Evolutionary conservation across 1,140 invertebrate genomes (phyloP), one percentile per base, ranked within the genome.

Genomic region (Drosophila tsacasi): DNA sequence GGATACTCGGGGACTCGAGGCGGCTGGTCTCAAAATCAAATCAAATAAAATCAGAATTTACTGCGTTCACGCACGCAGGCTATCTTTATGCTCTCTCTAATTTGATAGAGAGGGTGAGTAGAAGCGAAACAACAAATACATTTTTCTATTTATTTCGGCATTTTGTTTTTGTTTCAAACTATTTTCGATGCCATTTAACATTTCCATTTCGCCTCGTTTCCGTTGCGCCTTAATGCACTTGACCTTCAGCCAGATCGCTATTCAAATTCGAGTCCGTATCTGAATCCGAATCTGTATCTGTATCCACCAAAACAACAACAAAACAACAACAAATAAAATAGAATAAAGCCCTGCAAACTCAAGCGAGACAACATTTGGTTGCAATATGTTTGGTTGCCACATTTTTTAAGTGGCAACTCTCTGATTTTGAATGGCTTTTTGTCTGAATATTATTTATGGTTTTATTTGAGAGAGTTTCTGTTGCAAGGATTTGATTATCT

Each of bases 141-240:
- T 59, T 50, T 35, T 42, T 27, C 32, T n/a, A 19, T 54, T 32
- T 25, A 37, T 35, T 25, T n/a, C 4, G 13, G 6, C 40, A 63
- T 76, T 49, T 73, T 27, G 19, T 79, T 76, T 69, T 44, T 62
- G 25, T 55, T 62, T 39, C 35, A 1, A 57, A 57, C 81, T 80
- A 83, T 83, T 79, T 84, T 65, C 73, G 60, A 74, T 79, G 81
- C 59, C 77, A 71, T 77, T 81, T 78, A 79, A 73, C 83, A 86
- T 86, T 86, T 86, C 81, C 75, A 42, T 67, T 58, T 67, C 32
- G 64, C 19, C 63, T 61, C 66, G 62, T 82, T 86, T 86, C 83
- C 83, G 83, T 86, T 86, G 85, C 84, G 83, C 84, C 84, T 84
- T 89, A 89, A 89, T 87, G 84, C 84, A 89, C 84, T 84, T 87